Evolutionary conservation across 2,888 invertebrate species (phyloP).

Genomic region (Clepsis dumicolana): DNA sequence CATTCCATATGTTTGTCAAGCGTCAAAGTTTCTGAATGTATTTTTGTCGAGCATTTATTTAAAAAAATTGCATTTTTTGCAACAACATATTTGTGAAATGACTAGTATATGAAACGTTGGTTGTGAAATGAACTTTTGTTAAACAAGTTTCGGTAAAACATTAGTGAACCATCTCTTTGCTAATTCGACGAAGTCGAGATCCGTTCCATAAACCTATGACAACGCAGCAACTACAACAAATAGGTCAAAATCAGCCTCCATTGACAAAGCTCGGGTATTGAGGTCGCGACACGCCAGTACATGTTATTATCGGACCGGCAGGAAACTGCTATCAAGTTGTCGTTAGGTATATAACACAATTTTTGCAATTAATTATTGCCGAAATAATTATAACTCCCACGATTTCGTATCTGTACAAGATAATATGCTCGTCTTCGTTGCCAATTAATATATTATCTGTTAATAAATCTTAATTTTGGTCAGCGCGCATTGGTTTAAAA

Average conservation of each 20-base stretch:
- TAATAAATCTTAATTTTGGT: background rate
- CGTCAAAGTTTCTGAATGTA: too few species aligned
- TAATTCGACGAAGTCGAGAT: constrained; percentile 6
- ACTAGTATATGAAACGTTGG: too few species aligned
- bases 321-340: constrained; percentile 83
- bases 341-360: constrained; percentile 81
- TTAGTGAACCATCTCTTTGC: background rate
- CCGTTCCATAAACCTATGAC: constrained; percentile 1
- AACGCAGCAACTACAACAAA: constrained; percentile 46
- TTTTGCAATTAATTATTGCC: constrained; percentile 83
- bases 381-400: constrained; percentile 81
- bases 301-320: constrained; percentile 75
- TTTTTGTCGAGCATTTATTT: too few species aligned
- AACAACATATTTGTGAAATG: too few species aligned
- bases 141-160: too few species aligned
- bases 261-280: constrained; percentile 79
- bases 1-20: too few species aligned
- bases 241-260: constrained; percentile 84
- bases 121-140: too few species aligned
- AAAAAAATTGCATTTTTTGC: too few species aligned
- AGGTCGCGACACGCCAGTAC: constrained; percentile 76
- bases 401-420: constrained; percentile 59
- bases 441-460: background rate
- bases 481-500: background rate
- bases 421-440: constrained; percentile 24